Percentiles rank a stretch among this genome's conserved stretches.
phyloP scores from a whole-genome alignment of 2,888 invertebrate species.

The Lasioglossum zephyrum region DNA sequence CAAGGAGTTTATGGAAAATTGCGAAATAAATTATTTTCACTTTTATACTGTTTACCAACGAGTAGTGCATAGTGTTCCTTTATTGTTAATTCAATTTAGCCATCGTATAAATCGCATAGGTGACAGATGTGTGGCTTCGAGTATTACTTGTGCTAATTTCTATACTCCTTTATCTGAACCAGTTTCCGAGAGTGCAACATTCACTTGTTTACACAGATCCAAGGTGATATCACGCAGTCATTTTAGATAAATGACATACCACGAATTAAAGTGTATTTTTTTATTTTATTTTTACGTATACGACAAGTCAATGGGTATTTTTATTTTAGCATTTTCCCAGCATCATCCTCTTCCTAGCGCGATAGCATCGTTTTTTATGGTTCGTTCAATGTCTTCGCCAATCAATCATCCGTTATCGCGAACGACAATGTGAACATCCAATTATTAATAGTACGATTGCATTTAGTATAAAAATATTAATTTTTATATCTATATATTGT shows the following conservation, averaged over 20 bases:
- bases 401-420: not conserved
- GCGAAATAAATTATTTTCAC: no score
- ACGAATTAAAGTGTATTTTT: not conserved
- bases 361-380: not conserved
- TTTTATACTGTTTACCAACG: no score
- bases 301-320: not conserved
- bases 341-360: not conserved
- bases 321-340: not conserved
- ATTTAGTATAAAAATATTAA: not conserved
- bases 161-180: no score
- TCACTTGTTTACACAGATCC: not conserved
- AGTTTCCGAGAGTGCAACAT: not conserved
- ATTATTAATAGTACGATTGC: not conserved
- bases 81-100: no score
- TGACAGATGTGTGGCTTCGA: no score
- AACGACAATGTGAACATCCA: not conserved
- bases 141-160: no score
- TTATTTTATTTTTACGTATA: not conserved
- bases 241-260: not conserved
- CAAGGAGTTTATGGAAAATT: no score
- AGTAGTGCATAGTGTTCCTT: no score
- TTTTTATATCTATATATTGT: no score
- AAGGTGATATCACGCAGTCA: not conserved
- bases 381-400: not conserved
- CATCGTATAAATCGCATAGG: no score